phyloP scores from a whole-genome alignment of 2,113 vertebrate genomes.

The Tachysurus vachellii region DNA sequence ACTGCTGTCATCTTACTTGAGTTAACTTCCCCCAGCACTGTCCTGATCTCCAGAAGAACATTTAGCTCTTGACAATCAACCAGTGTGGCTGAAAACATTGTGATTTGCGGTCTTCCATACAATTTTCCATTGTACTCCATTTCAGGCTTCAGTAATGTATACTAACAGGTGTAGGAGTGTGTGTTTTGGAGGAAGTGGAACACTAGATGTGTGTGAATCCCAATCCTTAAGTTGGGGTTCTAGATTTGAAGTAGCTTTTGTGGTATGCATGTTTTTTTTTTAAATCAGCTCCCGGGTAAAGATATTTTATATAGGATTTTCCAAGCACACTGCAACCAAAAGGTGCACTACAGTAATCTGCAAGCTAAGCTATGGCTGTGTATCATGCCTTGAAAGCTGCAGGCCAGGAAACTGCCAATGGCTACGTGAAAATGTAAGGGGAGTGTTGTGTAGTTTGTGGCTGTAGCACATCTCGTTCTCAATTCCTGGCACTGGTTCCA shows the following conservation, averaged over 20 bases:
- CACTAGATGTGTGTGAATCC: neutral
- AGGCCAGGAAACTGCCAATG: conserved; percentile 63
- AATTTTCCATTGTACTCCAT: conserved; percentile 2
- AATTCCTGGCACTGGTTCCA: conserved; percentile 28
- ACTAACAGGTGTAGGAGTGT: conserved; percentile 57
- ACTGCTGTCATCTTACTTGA: conserved; percentile 48
- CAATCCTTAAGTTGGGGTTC: neutral
- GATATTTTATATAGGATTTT: conserved; percentile 58
- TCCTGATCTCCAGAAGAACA: conserved; percentile 29
- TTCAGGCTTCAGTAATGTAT: conserved; percentile 45
- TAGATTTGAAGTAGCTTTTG: conserved; percentile 55
- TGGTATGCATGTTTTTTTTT: conserved; percentile 59
- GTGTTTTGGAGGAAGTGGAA: conserved; percentile 15
- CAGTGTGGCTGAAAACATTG: conserved; percentile 8
- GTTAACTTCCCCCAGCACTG: conserved; percentile 24
- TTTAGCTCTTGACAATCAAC: conserved; percentile 14
- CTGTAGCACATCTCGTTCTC: conserved; percentile 26
- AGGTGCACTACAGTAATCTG: conserved; percentile 64
- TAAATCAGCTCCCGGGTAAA: conserved; percentile 62
- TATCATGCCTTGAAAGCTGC: conserved; percentile 59
- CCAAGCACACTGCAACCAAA: conserved; percentile 61
- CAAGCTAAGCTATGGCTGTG: conserved; percentile 58
- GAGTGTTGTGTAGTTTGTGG: conserved; percentile 13
- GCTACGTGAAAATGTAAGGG: conserved; percentile 9
- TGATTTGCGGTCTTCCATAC: neutral